Conservation (phyloP, 2,888 invertebrate species). For the Ormia ochracea region DNA sequence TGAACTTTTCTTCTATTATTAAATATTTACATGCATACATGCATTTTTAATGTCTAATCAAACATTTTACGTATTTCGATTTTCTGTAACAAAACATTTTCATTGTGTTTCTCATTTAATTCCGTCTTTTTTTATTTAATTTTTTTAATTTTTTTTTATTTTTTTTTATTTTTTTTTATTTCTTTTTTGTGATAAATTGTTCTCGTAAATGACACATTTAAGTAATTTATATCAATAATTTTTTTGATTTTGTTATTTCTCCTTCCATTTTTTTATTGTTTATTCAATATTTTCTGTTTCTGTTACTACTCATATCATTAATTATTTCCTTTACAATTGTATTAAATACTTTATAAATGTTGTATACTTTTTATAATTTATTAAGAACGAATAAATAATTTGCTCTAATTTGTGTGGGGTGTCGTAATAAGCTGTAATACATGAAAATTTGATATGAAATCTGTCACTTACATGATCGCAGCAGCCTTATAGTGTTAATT, state of each 20-base stretch:
- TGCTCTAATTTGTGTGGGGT: neutral
- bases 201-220: conserved; percentile 25
- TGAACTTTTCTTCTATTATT: neutral
- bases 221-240: conserved; percentile 10
- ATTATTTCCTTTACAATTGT: conserved; percentile 38
- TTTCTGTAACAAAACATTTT: too few species aligned
- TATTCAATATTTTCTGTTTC: neutral
- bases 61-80: too few species aligned
- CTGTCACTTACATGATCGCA: neutral
- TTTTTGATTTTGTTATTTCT: conserved; percentile 7
- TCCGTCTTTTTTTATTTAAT: too few species aligned
- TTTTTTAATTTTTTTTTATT: too few species aligned
- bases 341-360: neutral
- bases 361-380: neutral
- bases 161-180: neutral
- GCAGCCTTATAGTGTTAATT: neutral
- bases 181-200: conserved; percentile 34
- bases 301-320: conserved; percentile 13
- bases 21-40: neutral
- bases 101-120: neutral
- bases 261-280: neutral
- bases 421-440: neutral
- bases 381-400: conserved; percentile 3
- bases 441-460: neutral
- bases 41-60: neutral